These are phyloP conservation scores for Trochalopteron elliotii DNA, from an alignment of 2,113 vertebrate genomes.

Conservation along the genomic window DNA sequence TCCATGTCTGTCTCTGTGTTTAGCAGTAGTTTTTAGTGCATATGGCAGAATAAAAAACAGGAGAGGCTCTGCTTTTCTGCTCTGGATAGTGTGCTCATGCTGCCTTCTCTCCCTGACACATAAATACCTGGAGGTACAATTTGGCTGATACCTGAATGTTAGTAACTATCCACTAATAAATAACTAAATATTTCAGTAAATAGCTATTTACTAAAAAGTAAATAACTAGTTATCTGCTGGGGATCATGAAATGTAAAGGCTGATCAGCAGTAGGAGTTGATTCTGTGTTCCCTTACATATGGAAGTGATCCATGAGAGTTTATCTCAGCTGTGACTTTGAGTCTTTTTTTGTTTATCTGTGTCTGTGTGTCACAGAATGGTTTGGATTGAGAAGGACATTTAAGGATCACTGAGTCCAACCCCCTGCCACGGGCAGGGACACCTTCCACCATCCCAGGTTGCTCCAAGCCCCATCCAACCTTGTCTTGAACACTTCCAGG, in stretches of 20 bases:
- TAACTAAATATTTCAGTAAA: too few relatives aligned
- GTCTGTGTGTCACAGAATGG: not conserved
- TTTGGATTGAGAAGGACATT: not conserved
- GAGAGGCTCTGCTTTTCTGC: not conserved
- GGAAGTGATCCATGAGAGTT: not conserved
- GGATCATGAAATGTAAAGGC: not conserved
- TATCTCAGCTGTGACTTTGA: not conserved
- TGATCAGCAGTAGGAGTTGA: not conserved
- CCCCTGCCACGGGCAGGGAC: not conserved
- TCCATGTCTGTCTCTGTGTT: not conserved
- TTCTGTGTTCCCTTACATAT: not conserved
- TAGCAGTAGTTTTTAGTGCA: not conserved
- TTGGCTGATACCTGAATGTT: not conserved
- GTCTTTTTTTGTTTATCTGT: not conserved
- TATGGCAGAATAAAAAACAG: not conserved
- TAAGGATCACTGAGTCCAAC: rapidly evolving
- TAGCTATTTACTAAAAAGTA: too few relatives aligned
- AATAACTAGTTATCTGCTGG: not conserved
- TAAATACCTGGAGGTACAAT: not conserved
- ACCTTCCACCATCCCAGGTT: not conserved
- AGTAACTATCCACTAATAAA: too few relatives aligned
- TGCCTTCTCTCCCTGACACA: not conserved
- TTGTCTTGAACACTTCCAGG: not conserved
- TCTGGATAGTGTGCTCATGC: rapidly evolving
- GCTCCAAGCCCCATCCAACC: not conserved